Conservation (phyloP, 2,113 vertebrate species). For the Cairina moschata region DNA sequence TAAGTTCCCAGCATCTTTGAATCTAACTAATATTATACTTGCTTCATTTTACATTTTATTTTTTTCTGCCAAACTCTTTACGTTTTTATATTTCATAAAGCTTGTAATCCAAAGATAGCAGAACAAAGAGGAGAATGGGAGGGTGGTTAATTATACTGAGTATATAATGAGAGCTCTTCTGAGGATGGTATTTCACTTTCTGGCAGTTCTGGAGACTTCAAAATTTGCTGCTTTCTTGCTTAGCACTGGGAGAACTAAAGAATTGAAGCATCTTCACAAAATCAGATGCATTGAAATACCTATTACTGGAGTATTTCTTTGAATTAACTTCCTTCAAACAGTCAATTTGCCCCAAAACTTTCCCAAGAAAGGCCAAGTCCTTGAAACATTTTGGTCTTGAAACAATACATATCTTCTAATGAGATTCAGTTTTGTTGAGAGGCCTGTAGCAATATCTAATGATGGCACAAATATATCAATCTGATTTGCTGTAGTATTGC, state of each 20-base stretch:
- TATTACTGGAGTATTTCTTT: background rate
- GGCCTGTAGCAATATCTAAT: background rate
- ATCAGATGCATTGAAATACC: background rate
- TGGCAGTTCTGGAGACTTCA: background rate
- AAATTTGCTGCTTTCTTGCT: background rate
- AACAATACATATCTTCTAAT: background rate
- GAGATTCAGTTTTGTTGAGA: background rate
- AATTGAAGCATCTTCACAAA: background rate
- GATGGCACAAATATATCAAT: background rate
- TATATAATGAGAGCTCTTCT: background rate
- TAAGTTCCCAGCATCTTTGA: background rate
- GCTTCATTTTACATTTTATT: background rate
- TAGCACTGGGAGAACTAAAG: background rate
- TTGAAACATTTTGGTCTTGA: background rate
- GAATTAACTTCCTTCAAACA: background rate
- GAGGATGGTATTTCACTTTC: background rate
- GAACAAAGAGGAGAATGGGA: background rate
- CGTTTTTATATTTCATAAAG: background rate
- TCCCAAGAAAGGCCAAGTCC: background rate
- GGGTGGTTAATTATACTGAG: background rate
- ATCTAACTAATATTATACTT: background rate
- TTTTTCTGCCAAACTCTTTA: background rate
- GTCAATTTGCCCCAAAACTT: background rate
- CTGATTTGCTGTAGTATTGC: background rate
- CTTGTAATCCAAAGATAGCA: background rate